Evolutionary conservation across 2,113 vertebrate genomes (phyloP).

Genomic region (Varanus komodoensis): DNA sequence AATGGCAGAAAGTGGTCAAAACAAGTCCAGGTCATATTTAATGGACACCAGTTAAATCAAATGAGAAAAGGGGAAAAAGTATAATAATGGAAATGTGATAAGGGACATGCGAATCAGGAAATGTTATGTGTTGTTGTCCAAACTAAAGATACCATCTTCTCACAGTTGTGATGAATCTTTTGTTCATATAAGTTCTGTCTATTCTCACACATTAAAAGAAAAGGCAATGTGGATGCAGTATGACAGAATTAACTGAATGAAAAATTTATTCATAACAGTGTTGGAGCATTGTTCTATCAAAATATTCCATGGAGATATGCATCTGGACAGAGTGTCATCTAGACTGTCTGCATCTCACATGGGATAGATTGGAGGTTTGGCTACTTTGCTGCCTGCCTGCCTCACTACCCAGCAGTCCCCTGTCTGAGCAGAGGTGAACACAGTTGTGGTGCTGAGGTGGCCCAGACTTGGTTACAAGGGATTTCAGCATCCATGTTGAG

Average conservation of each 20-base stretch:
- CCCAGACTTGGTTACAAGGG: no score
- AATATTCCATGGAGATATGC: not conserved
- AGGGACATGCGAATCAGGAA: not conserved
- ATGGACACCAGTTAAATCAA: not conserved
- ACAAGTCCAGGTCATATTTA: not conserved
- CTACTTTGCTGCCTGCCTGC: no score
- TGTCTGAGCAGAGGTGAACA: no score
- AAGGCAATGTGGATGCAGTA: not conserved
- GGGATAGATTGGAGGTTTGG: no score
- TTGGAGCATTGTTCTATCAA: not conserved
- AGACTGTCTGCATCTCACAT: no score
- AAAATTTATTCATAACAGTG: not conserved
- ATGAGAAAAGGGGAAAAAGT: not conserved
- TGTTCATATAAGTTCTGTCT: not conserved
- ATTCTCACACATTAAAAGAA: not conserved
- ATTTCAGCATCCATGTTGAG: no score
- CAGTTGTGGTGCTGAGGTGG: no score
- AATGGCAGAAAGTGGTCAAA: conserved; percentile 21
- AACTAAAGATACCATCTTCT: not conserved
- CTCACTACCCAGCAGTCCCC: no score
- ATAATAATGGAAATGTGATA: not conserved
- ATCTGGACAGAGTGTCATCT: not conserved
- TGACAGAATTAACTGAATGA: not conserved
- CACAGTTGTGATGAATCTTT: not conserved
- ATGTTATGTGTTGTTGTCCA: not conserved